These are phyloP conservation scores for Lochmaea capreae DNA, from an alignment of 2,888 invertebrate species.

Conservation along the genomic window DNA sequence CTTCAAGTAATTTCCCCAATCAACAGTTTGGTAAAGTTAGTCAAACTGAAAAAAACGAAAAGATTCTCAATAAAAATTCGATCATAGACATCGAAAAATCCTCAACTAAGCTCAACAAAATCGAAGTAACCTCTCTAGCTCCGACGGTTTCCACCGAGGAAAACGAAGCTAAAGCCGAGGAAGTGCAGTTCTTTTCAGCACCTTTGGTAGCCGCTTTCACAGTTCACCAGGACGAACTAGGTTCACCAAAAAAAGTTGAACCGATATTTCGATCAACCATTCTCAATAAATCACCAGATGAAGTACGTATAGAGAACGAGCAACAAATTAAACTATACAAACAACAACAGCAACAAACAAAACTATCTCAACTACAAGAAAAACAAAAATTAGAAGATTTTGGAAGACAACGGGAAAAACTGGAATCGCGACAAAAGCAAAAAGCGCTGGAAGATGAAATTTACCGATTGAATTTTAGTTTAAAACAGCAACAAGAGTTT, in stretches of 20 bases:
- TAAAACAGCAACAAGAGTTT: constrained; percentile 64
- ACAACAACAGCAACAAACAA: constrained; percentile 35
- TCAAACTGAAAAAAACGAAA: constrained; percentile 29
- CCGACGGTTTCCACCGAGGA: constrained; percentile 76
- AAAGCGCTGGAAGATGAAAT: constrained; percentile 78
- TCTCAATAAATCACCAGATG: constrained; percentile 54
- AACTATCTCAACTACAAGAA: constrained; percentile 44
- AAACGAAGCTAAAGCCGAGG: constrained; percentile 73
- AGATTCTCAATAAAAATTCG: constrained; percentile 28
- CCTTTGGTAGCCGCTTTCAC: constrained; percentile 88
- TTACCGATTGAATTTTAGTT: constrained; percentile 70
- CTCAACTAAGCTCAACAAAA: constrained; percentile 36
- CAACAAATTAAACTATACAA: constrained; percentile 26
- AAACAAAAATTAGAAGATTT: constrained; percentile 46
- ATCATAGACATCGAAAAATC: constrained; percentile 30
- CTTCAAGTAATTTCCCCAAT: constrained; percentile 54
- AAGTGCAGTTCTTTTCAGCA: constrained; percentile 84
- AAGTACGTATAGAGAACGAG: constrained; percentile 23
- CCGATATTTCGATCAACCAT: constrained; percentile 72
- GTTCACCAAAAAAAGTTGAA: constrained; percentile 82
- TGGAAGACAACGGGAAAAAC: constrained; percentile 34
- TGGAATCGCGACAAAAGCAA: constrained; percentile 67
- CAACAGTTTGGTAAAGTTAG: constrained; percentile 39
- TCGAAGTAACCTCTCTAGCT: constrained; percentile 61
- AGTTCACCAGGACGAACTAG: constrained; percentile 83